A percentile compares a stretch with the other conserved stretches of the same genome.
Conservation (phyloP, 2,797 vertebrate species). For the Novumbra hubbsi region DNA sequence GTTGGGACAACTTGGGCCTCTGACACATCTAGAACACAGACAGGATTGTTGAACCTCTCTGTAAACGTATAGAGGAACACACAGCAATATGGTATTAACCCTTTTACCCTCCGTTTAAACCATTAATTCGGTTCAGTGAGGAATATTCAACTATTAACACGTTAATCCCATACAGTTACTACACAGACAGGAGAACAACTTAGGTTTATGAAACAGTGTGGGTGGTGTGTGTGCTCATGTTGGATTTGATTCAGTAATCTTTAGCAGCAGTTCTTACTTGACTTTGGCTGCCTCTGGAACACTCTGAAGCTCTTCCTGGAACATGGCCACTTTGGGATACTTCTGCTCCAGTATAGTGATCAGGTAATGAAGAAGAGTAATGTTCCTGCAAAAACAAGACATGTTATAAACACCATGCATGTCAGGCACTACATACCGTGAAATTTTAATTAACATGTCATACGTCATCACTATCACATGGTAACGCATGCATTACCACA, state of each 20-base stretch:
- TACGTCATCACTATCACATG: too few relatives aligned
- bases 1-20: not conserved
- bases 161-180: not conserved
- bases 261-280: conserved; percentile 73
- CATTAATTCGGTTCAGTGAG: not conserved
- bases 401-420: not conserved
- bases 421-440: not conserved
- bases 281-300: conserved; percentile 95
- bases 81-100: not conserved
- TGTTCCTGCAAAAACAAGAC: conserved; percentile 76
- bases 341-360: conserved; percentile 98
- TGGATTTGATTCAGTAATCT: not conserved
- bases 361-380: conserved; percentile 97
- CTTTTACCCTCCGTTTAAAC: not conserved
- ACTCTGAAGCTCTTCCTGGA: conserved; percentile 87
- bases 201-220: not conserved
- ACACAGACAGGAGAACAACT: not conserved
- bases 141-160: not conserved
- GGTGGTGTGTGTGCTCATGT: not conserved
- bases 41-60: not conserved
- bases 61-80: not conserved
- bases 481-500: not conserved
- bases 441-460: not conserved
- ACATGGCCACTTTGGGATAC: conserved; percentile 89
- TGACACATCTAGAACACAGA: not conserved